A percentile compares a stretch with the other conserved stretches of the same genome.
Conservation (phyloP, 2,888 invertebrate species). For the Oeneis ivallda region DNA sequence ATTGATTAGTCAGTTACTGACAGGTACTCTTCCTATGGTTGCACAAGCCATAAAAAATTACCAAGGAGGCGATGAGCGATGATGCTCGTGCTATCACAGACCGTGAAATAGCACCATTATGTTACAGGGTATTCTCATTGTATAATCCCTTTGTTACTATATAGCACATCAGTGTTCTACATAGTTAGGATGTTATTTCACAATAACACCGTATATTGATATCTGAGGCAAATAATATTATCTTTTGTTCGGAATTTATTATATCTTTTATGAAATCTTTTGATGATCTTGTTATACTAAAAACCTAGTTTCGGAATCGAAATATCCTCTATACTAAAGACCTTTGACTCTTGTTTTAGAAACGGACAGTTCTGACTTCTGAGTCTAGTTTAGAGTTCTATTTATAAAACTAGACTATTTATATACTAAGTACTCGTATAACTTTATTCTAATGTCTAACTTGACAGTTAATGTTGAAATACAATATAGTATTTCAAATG, state of each 20-base stretch:
- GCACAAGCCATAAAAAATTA: background rate
- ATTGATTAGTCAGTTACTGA: too few species aligned
- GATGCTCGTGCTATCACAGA: background rate
- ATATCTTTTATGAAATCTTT: constrained; percentile 7
- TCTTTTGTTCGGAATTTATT: constrained; percentile 10
- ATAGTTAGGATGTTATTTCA: constrained; percentile 15
- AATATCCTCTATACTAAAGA: constrained; percentile 12
- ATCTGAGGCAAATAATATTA: constrained; percentile 7
- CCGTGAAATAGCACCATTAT: constrained; percentile 1
- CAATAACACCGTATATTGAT: constrained; percentile 12
- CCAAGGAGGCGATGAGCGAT: background rate
- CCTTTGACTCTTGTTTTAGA: constrained; percentile 20
- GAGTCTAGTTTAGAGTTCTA: constrained; percentile 1
- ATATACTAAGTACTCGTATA: too few species aligned
- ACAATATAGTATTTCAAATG: background rate
- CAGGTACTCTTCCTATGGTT: too few species aligned
- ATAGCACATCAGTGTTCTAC: constrained; percentile 28
- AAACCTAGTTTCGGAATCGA: constrained; percentile 22
- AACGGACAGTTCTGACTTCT: background rate
- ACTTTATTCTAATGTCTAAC: too few species aligned
- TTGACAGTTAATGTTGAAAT: too few species aligned
- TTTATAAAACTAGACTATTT: too few species aligned
- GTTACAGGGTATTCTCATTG: constrained; percentile 30
- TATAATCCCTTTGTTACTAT: constrained; percentile 33
- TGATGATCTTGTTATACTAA: constrained; percentile 27